These are phyloP conservation scores for Podilymbus podiceps DNA, from an alignment of 2,113 vertebrate genomes.

Conservation along the genomic window DNA sequence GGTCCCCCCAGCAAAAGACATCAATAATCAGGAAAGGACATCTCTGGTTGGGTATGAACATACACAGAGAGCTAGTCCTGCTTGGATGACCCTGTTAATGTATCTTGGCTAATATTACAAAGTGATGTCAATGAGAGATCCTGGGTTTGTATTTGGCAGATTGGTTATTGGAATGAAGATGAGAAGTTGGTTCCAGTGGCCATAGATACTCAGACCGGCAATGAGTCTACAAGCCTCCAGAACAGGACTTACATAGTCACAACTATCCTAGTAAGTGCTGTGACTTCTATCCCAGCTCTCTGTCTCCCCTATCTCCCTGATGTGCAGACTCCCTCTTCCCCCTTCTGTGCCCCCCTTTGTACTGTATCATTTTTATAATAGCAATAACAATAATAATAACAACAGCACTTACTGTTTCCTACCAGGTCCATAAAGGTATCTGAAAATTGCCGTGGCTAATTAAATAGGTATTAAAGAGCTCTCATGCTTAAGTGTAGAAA, in stretches of 20 bases:
- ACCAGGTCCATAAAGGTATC: neutral
- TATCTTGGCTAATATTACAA: neutral
- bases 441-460: conserved; percentile 25
- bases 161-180: conserved; percentile 98
- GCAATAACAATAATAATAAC: conserved; percentile 5
- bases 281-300: neutral
- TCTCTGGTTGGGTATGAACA: neutral
- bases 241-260: conserved; percentile 98
- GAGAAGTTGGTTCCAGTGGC: conserved; percentile 91
- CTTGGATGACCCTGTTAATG: neutral
- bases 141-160: conserved; percentile 75
- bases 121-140: neutral
- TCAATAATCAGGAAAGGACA: neutral
- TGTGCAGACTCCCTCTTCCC: neutral
- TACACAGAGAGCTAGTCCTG: neutral
- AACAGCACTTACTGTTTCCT: conserved; percentile 13
- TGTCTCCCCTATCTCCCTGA: neutral
- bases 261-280: conserved; percentile 90
- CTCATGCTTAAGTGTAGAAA: conserved; percentile 19
- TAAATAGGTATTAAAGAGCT: conserved; percentile 30
- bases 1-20: fast-evolving
- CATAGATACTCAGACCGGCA: conserved; percentile 81
- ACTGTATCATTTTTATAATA: neutral
- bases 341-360: neutral
- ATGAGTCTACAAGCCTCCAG: conserved; percentile 88